These are phyloP conservation scores for Halcyon badia DNA, from an alignment of 2,797 vertebrate genomes.

Conservation along the genomic window DNA sequence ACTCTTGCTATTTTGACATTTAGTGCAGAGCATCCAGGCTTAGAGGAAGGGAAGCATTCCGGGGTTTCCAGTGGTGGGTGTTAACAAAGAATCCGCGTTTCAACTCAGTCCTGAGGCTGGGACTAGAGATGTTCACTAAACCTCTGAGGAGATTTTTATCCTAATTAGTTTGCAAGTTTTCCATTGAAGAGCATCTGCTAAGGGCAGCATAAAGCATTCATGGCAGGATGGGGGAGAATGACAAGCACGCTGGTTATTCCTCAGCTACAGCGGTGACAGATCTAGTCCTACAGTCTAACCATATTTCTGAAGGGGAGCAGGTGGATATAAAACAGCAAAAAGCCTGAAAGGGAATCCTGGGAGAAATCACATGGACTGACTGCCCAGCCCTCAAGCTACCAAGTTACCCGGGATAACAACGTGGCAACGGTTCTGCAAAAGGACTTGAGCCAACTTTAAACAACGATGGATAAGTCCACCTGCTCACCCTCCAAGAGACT, in stretches of 20 bases:
- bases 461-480: not conserved
- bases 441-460: constrained; percentile 1
- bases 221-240: not conserved
- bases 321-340: not conserved
- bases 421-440: not conserved
- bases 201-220: constrained; percentile 3
- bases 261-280: not conserved
- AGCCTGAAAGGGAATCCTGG: not conserved
- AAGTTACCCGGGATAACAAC: not conserved
- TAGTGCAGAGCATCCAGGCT: not conserved
- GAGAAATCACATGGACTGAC: not conserved
- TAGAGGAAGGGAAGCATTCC: not conserved
- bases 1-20: not conserved
- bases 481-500: constrained; percentile 22
- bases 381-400: not conserved
- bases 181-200: constrained; percentile 26
- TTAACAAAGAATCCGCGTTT: not conserved
- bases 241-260: not conserved
- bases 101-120: not conserved
- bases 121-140: not conserved
- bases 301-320: constrained; percentile 6
- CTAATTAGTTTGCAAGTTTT: constrained; percentile 29
- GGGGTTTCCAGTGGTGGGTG: not conserved
- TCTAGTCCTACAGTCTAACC: not conserved
- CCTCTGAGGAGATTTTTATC: not conserved